Conservation (phyloP, 2,797 vertebrate species). For the Characodon lateralis region DNA sequence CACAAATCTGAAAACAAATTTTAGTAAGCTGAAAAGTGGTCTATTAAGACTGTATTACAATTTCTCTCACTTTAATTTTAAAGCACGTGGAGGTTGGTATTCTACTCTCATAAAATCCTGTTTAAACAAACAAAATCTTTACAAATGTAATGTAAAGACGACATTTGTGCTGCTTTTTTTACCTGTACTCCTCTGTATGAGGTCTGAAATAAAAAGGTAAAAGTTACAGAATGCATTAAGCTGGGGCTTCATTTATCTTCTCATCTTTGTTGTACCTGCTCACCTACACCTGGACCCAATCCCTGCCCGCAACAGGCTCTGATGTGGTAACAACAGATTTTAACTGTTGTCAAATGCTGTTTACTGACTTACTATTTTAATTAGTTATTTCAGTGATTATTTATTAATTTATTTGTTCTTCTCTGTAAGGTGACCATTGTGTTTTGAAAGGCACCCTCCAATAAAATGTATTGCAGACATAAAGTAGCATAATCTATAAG, state of each 20-base stretch:
- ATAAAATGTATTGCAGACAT: too few relatives aligned
- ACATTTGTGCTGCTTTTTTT: not conserved
- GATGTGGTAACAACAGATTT: too few relatives aligned
- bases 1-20: conserved; percentile 15
- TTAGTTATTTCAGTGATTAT: too few relatives aligned
- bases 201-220: not conserved
- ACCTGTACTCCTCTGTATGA: not conserved
- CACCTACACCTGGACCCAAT: not conserved
- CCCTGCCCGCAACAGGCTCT: not conserved
- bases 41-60: not conserved
- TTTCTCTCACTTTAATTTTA: not conserved
- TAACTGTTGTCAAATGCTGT: too few relatives aligned
- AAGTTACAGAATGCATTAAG: not conserved
- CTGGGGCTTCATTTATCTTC: not conserved
- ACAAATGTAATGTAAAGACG: not conserved
- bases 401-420: too few relatives aligned
- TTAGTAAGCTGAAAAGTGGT: not conserved
- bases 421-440: too few relatives aligned
- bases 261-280: not conserved
- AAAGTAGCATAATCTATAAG: not conserved
- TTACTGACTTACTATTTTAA: too few relatives aligned
- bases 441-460: too few relatives aligned
- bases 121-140: not conserved
- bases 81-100: not conserved
- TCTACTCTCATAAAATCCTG: not conserved